Evolutionary conservation across 2,797 vertebrate genomes (phyloP).

Genomic region (Pteronotus mesoamericanus): DNA sequence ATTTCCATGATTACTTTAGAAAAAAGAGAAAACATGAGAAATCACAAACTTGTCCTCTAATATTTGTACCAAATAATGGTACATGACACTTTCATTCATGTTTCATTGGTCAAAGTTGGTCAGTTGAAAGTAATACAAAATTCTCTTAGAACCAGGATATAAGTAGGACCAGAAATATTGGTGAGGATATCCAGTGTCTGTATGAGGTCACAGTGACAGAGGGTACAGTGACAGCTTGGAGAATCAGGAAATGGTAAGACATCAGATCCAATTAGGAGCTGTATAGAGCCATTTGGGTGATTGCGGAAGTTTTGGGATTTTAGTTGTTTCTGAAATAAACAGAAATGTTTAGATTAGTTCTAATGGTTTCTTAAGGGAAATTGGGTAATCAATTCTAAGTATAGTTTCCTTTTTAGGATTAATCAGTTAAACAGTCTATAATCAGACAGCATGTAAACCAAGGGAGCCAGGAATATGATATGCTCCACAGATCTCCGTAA

Average conservation of each 20-base stretch:
- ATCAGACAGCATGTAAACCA: background rate
- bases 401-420: background rate
- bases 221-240: background rate
- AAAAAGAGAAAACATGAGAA: background rate
- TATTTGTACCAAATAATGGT: background rate
- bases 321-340: constrained; percentile 34
- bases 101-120: background rate
- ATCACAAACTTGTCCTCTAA: background rate
- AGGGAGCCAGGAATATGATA: background rate
- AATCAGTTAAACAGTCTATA: background rate
- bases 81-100: background rate
- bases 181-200: background rate
- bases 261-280: background rate
- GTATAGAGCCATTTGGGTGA: background rate
- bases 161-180: background rate
- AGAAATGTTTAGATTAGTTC: background rate
- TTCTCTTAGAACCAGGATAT: background rate
- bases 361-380: background rate
- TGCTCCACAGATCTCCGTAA: background rate
- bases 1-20: background rate
- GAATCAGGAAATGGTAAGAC: background rate
- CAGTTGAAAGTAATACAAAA: background rate
- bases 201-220: background rate
- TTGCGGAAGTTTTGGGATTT: background rate
- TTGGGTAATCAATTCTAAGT: constrained; percentile 22